Evolutionary conservation across 2,888 invertebrate genomes (phyloP), one percentile per base, ranked within the genome.

Genomic region (Leptinotarsa haldemani): DNA sequence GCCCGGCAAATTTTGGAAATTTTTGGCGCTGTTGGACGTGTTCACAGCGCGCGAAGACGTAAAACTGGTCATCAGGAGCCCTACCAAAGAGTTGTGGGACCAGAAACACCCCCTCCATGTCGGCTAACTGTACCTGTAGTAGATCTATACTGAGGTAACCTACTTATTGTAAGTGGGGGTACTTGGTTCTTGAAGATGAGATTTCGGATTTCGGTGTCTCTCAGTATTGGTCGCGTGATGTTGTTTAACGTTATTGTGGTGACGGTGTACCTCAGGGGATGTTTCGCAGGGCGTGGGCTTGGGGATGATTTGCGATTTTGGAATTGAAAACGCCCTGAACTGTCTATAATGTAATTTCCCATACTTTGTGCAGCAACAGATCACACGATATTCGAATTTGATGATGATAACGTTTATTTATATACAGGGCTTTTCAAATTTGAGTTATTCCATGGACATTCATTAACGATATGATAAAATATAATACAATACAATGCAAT

Each of bases 41-140:
- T 80, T 82, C 82, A 78, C 77, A 74, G 71, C 81, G 81, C 80
- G 82, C 79, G 83, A 82, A 82, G 83, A 83, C 82, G 80, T 82
- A 84, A 84, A 83, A 86, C 85, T 86, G 85, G 85, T 82, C 85
- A 85, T 80, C 83, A 83, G 81, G 82, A 84, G 83, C 85, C 85
- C 85, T 84, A 85, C 85, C 84, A 78, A 81, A 79, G 81, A 80
- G 78, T 77, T 77, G 79, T 79, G 80, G 78, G 81, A 76, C 80
- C 76, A 78, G 72, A 78, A 77, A 73, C 74, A 76, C 79, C 82
- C 82, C 81, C 81, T 78, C 78, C 75, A 74, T 71, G 71, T 67
- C 80, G 79, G 79, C 73, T 87, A 87, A 87, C 87, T 86, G 87
- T 87, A 87, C 86, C 85, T 85, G 87, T 86, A 86, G 87, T 87